Evolutionary conservation across 2,888 invertebrate species (phyloP).

Genomic region (Branchipolynoe longqiensis): DNA sequence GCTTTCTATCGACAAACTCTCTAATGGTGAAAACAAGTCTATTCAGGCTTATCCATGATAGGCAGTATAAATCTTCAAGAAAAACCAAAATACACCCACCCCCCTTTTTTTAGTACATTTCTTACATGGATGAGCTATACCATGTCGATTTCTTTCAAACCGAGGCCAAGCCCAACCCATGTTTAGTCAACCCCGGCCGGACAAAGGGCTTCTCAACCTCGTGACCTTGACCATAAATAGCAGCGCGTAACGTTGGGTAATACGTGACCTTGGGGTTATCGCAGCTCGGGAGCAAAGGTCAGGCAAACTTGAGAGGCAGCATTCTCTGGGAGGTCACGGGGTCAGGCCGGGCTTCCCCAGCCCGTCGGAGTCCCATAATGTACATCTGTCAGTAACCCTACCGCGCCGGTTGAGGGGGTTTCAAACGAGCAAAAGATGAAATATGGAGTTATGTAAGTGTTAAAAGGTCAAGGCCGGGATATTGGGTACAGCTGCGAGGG

Average conservation of each 20-base stretch:
- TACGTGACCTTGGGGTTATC: constrained; percentile 55
- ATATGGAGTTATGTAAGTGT: constrained; percentile 55
- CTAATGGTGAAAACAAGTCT: too few relatives aligned
- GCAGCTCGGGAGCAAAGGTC: constrained; percentile 18
- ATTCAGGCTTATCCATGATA: not conserved
- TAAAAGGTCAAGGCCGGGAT: constrained; percentile 31
- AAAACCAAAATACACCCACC: not conserved
- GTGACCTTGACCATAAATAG: constrained; percentile 43
- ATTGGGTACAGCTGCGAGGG: constrained; percentile 36
- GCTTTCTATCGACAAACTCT: too few relatives aligned
- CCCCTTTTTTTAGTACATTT: not conserved
- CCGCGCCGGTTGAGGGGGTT: constrained; percentile 23
- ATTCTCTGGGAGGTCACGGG: constrained; percentile 30
- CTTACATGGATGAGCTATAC: too few relatives aligned
- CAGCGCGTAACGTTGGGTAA: constrained; percentile 54
- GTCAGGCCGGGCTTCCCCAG: constrained; percentile 24
- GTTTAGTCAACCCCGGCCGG: not conserved
- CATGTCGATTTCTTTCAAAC: not conserved
- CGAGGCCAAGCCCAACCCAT: not conserved
- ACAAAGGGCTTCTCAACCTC: constrained; percentile 29
- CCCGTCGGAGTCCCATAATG: constrained; percentile 29
- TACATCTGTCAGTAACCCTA: constrained; percentile 29
- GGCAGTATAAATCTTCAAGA: not conserved
- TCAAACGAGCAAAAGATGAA: constrained; percentile 46
- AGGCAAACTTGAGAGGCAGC: constrained; percentile 43